phyloP scores from a whole-genome alignment of 2,113 vertebrate genomes.

The Psophia crepitans region DNA sequence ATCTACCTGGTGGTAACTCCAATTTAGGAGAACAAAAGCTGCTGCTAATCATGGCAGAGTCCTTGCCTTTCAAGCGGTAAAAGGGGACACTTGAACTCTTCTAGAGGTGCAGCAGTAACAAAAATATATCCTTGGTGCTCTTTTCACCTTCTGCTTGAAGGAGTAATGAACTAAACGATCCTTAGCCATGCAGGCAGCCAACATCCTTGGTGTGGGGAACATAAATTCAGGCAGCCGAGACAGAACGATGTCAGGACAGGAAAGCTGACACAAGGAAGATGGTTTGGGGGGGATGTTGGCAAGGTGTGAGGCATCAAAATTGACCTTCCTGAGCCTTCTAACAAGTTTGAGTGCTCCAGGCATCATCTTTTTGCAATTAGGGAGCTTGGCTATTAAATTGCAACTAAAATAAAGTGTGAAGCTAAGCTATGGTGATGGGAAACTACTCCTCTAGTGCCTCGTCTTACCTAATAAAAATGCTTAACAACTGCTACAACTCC shows the following conservation, averaged over 20 bases:
- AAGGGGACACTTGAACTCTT: background rate
- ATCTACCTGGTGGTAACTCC: background rate
- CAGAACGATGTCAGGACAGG: background rate
- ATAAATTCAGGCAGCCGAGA: background rate
- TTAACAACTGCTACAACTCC: background rate
- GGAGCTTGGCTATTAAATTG: background rate
- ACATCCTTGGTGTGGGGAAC: background rate
- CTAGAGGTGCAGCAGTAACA: background rate
- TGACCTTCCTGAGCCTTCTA: background rate
- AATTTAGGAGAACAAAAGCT: background rate
- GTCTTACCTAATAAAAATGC: background rate
- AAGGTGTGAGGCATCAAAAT: background rate
- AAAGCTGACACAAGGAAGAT: background rate
- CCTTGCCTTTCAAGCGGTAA: background rate
- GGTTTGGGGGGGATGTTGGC: rapidly evolving
- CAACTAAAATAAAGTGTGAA: background rate
- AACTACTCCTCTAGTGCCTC: background rate
- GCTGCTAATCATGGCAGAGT: background rate
- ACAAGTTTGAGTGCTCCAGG: background rate
- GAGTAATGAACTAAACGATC: background rate
- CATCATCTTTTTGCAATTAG: background rate
- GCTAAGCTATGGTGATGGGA: background rate
- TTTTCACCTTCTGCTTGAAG: background rate
- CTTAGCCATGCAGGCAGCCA: background rate
- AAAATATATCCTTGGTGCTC: background rate